phyloP scores from a whole-genome alignment of 2,888 invertebrate species.

The Tetropium fuscum region DNA sequence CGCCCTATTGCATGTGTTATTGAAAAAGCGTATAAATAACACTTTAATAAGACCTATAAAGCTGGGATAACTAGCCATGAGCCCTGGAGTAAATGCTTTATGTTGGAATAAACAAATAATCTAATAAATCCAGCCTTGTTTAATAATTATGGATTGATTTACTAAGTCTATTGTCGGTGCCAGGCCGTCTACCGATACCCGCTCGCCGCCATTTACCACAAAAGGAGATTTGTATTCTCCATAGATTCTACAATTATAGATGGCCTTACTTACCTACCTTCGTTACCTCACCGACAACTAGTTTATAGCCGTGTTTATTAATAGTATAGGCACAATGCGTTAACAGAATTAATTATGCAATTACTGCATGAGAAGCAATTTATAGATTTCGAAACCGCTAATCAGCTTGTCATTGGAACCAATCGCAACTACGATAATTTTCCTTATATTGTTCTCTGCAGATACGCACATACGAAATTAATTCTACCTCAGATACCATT shows the following conservation, averaged over 20 bases:
- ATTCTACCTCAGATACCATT: too few species aligned
- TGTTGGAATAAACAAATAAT: slow-evolving; percentile 57
- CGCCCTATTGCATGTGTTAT: slow-evolving; percentile 36
- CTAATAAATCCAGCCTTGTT: slow-evolving; percentile 58
- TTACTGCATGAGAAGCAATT: slow-evolving; percentile 50
- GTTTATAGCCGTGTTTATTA: slow-evolving; percentile 53
- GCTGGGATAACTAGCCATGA: slow-evolving; percentile 41
- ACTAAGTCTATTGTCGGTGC: slow-evolving; percentile 63
- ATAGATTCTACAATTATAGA: slow-evolving; percentile 51
- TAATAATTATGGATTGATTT: slow-evolving; percentile 63
- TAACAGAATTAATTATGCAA: slow-evolving; percentile 53
- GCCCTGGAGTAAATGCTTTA: slow-evolving; percentile 44
- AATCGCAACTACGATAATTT: slow-evolving; percentile 12
- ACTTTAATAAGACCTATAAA: slow-evolving; percentile 45
- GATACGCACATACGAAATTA: too few species aligned
- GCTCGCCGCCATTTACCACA: slow-evolving; percentile 57
- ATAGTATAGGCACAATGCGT: slow-evolving; percentile 54
- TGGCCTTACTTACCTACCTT: slow-evolving; percentile 47
- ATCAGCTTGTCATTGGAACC: slow-evolving; percentile 39
- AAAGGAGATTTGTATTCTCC: slow-evolving; percentile 53
- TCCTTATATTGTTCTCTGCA: slow-evolving; percentile 11
- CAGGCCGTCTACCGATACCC: slow-evolving; percentile 60
- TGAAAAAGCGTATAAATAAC: slow-evolving; percentile 43
- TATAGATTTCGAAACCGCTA: slow-evolving; percentile 47
- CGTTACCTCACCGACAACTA: slow-evolving; percentile 48